Conservation (phyloP, 2,113 vertebrate genomes). For the Geothlypis trichas region DNA sequence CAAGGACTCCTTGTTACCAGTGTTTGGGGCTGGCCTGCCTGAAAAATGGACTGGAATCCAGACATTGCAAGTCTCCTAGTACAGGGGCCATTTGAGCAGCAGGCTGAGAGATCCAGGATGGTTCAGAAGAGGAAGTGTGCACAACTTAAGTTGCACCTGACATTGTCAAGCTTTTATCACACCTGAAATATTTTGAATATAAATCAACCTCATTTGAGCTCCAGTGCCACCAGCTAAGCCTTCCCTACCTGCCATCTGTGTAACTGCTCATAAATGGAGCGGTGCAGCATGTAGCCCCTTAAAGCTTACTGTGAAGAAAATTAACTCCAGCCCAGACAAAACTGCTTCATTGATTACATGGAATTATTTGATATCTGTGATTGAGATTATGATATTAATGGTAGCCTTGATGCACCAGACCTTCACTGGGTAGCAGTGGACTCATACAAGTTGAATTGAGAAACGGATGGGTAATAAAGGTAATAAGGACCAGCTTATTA, state of each 20-base stretch:
- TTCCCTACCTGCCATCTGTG: not conserved
- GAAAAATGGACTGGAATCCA: not conserved
- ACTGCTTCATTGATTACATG: not conserved
- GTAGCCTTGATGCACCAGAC: not conserved
- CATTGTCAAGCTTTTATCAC: not conserved
- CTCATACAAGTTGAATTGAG: not conserved
- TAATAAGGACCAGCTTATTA: not conserved
- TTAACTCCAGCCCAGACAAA: not conserved
- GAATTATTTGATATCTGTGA: not conserved
- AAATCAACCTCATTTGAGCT: not conserved
- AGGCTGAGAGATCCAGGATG: not conserved
- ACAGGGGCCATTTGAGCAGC: not conserved
- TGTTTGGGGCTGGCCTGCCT: not conserved
- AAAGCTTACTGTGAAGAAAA: not conserved
- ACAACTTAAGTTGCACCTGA: not conserved
- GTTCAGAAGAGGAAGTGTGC: not conserved
- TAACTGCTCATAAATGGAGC: not conserved
- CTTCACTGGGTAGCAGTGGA: not conserved
- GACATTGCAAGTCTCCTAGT: not conserved
- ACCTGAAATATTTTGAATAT: not conserved
- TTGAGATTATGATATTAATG: not conserved
- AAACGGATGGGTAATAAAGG: not conserved
- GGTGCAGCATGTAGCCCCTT: not conserved
- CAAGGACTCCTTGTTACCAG: not conserved
- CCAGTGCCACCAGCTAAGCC: not conserved